Evolutionary conservation across 2,888 invertebrate species (phyloP).

Genomic region (Trachelus tabidus): DNA sequence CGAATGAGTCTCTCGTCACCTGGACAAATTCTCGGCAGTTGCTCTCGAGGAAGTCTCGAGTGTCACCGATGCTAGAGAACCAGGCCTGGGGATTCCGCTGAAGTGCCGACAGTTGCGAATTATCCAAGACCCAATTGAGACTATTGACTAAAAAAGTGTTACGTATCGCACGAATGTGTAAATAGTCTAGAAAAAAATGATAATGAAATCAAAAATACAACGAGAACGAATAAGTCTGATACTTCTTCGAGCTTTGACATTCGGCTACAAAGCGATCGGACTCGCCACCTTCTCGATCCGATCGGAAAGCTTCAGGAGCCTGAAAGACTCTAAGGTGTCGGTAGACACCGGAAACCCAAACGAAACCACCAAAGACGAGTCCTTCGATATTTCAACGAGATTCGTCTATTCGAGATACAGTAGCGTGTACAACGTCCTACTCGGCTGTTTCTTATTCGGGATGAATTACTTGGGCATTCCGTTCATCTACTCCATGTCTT

Average conservation of each 20-base stretch:
- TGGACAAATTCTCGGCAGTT: neutral
- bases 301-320: neutral
- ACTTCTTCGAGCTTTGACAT: neutral
- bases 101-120: neutral
- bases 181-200: neutral
- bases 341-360: neutral
- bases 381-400: neutral
- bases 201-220: neutral
- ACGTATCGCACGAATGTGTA: neutral
- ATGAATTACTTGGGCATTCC: constrained; percentile 19
- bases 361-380: neutral
- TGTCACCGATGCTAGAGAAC: neutral
- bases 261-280: neutral
- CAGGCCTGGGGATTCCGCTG: neutral
- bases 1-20: neutral
- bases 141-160: neutral
- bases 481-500: neutral
- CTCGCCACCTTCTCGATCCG: neutral
- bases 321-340: neutral
- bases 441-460: constrained; percentile 7
- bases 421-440: constrained; percentile 26
- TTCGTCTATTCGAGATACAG: constrained; percentile 24
- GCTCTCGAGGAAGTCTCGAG: neutral
- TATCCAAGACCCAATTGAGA: no score
- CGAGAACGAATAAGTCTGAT: neutral